These are phyloP conservation scores for Cyanocitta stelleri DNA, from an alignment of 2,113 vertebrate genomes.

Conservation along the genomic window DNA sequence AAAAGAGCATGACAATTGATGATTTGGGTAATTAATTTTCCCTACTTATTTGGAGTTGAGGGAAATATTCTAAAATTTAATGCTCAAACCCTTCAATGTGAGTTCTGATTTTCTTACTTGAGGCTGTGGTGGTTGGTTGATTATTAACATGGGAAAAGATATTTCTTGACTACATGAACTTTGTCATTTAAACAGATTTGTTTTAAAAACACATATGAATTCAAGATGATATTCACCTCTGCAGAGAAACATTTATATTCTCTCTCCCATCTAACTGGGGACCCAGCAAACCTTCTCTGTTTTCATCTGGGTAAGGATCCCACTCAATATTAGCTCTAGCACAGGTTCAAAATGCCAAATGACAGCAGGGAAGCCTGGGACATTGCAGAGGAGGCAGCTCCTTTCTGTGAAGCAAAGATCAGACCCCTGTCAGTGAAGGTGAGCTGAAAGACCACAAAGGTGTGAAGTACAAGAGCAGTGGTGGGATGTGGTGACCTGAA, in stretches of 20 bases:
- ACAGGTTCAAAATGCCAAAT: not conserved
- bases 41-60: not conserved
- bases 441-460: not conserved
- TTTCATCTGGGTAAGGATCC: not conserved
- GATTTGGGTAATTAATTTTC: conserved; percentile 32
- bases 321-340: not conserved
- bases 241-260: not conserved
- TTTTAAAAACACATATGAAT: not conserved
- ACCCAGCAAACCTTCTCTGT: not conserved
- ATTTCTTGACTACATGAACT: not conserved
- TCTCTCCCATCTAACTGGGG: not conserved
- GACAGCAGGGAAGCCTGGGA: not conserved
- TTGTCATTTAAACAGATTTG: not conserved
- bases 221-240: not conserved
- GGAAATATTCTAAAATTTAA: not conserved
- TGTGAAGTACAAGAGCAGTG: not conserved
- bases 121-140: not conserved
- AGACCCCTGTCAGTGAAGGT: not conserved
- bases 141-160: not conserved
- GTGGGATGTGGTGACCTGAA: not conserved
- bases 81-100: not conserved
- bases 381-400: not conserved
- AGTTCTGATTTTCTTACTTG: not conserved
- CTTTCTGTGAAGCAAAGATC: not conserved
- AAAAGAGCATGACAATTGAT: not conserved